phyloP scores from a whole-genome alignment of 1,140 invertebrate genomes.

The Diachasma alloeum region DNA sequence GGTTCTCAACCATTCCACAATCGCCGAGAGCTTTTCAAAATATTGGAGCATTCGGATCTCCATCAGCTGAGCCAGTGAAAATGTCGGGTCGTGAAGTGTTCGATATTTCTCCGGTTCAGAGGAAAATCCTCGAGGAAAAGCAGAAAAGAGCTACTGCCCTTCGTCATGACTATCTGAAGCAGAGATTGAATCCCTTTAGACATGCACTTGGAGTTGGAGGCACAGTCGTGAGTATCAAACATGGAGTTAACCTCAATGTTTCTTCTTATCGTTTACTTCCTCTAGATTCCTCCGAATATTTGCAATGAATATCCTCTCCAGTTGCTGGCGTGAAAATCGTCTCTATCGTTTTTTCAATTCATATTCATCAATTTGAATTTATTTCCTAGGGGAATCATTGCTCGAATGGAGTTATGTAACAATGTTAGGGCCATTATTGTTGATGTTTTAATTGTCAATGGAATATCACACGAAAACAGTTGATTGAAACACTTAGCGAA shows the following conservation, averaged over 20 bases:
- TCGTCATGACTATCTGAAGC: conserved; percentile 75
- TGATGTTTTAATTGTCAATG: too few relatives aligned
- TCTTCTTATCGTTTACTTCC: not conserved
- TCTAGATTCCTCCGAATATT: not conserved
- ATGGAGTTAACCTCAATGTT: conserved; percentile 17
- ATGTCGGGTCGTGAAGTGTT: conserved; percentile 32
- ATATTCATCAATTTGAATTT: conserved; percentile 19
- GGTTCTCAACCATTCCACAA: too few relatives aligned
- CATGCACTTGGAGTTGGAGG: conserved; percentile 65
- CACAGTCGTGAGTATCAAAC: conserved; percentile 66
- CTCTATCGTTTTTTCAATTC: too few relatives aligned
- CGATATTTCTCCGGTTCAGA: conserved; percentile 44
- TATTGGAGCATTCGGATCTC: too few relatives aligned
- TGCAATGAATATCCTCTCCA: too few relatives aligned
- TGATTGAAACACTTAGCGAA: too few relatives aligned
- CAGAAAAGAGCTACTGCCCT: conserved; percentile 66
- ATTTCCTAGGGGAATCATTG: too few relatives aligned
- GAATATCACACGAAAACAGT: too few relatives aligned
- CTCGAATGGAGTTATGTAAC: too few relatives aligned
- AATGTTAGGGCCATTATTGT: too few relatives aligned
- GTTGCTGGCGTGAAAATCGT: too few relatives aligned
- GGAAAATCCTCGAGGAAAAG: conserved; percentile 66
- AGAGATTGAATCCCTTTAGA: conserved; percentile 72
- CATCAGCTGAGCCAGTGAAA: not conserved
- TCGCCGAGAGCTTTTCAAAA: too few relatives aligned